These are phyloP conservation scores for Notocelia uddmanniana DNA, from an alignment of 2,888 invertebrate species.

Conservation along the genomic window DNA sequence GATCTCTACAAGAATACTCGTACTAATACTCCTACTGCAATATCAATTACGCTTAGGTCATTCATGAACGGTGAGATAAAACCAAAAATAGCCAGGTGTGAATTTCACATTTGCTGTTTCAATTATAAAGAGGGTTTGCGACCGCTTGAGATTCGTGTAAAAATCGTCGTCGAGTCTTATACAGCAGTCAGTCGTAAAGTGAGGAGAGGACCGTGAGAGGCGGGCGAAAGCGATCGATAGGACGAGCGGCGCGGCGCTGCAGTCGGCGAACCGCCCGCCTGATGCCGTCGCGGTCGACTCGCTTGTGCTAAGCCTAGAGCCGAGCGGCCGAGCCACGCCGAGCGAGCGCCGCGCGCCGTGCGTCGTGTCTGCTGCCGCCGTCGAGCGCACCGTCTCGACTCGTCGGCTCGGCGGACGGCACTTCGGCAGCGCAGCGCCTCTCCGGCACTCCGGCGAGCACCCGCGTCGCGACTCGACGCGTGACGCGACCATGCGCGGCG, in stretches of 20 bases:
- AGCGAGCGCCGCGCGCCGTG: conserved; percentile 46
- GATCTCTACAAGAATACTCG: neutral
- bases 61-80: neutral
- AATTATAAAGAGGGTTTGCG: conserved; percentile 1
- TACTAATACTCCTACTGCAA: neutral
- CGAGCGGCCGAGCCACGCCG: conserved; percentile 48
- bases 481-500: conserved; percentile 83
- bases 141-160: conserved; percentile 21
- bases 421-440: conserved; percentile 42
- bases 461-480: conserved; percentile 62
- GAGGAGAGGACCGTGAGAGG: conserved; percentile 61
- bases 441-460: conserved; percentile 67
- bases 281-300: conserved; percentile 47
- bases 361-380: conserved; percentile 50
- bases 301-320: conserved; percentile 35
- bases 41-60: neutral
- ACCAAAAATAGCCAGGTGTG: neutral
- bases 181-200: conserved; percentile 48
- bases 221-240: conserved; percentile 72
- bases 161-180: conserved; percentile 25
- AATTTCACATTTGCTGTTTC: neutral
- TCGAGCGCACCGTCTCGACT: conserved; percentile 51
- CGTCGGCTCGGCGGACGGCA: conserved; percentile 49
- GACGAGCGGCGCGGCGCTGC: conserved; percentile 75
- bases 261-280: conserved; percentile 67